phyloP scores from a whole-genome alignment of 2,797 vertebrate species.

The Neomorphus geoffroyi region DNA sequence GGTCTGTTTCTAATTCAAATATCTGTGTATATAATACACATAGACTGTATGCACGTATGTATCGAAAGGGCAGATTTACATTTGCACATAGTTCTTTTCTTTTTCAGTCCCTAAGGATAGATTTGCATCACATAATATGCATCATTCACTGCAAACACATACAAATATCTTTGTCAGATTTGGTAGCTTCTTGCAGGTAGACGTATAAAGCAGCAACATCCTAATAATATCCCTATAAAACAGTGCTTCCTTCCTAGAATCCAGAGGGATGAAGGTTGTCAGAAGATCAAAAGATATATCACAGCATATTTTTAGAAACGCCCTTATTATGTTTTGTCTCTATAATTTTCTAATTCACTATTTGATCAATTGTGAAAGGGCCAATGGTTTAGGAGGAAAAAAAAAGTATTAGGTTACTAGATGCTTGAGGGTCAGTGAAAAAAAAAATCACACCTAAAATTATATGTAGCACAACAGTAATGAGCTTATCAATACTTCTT shows the following conservation, averaged over 20 bases:
- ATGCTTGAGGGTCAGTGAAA: constrained; percentile 62
- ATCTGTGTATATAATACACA: neutral
- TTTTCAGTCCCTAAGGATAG: constrained; percentile 2
- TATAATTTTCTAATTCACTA: constrained; percentile 77
- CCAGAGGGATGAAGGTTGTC: constrained; percentile 74
- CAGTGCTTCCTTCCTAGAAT: constrained; percentile 60
- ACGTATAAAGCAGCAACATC: constrained; percentile 66
- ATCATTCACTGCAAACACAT: neutral
- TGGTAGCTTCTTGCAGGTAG: constrained; percentile 57
- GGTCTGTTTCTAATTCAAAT: constrained; percentile 24
- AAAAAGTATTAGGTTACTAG: constrained; percentile 26
- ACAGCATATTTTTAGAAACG: constrained; percentile 73
- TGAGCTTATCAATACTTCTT: constrained; percentile 77
- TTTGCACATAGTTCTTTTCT: constrained; percentile 7
- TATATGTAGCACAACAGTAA: constrained; percentile 65
- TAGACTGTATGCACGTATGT: neutral
- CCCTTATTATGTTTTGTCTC: constrained; percentile 70
- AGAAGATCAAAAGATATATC: constrained; percentile 78
- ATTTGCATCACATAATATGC: neutral
- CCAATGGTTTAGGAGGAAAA: constrained; percentile 19
- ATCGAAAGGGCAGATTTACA: neutral
- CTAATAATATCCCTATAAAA: constrained; percentile 76
- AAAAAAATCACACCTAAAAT: constrained; percentile 64
- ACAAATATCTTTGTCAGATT: constrained; percentile 37
- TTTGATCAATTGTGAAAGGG: constrained; percentile 76